Evolutionary conservation across 2,797 vertebrate genomes (phyloP).

Genomic region (Holocentrus rufus): DNA sequence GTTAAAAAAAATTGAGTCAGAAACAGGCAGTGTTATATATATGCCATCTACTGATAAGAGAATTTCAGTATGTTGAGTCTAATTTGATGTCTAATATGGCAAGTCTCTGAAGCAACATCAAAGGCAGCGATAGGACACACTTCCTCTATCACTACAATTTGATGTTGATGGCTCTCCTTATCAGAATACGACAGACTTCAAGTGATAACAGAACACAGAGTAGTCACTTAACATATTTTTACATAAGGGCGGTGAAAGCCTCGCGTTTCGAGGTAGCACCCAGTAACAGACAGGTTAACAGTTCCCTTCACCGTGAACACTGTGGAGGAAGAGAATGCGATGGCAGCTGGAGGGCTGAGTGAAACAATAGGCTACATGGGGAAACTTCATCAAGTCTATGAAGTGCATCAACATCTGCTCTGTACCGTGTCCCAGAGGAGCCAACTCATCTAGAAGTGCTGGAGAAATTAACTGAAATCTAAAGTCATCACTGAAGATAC

Average conservation of each 20-base stretch:
- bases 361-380: slow-evolving; percentile 58
- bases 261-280: slow-evolving; percentile 38
- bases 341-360: slow-evolving; percentile 63
- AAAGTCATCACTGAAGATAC: slow-evolving; percentile 37
- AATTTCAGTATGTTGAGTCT: slow-evolving; percentile 21
- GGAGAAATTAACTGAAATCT: slow-evolving; percentile 54
- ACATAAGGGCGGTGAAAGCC: slow-evolving; percentile 17
- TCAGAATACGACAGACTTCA: slow-evolving; percentile 32
- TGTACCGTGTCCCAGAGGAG: slow-evolving; percentile 35
- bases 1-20: not conserved
- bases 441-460: slow-evolving; percentile 52
- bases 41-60: slow-evolving; percentile 1
- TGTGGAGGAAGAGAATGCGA: slow-evolving; percentile 56
- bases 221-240: slow-evolving; percentile 24
- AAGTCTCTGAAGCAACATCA: slow-evolving; percentile 32
- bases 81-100: slow-evolving; percentile 14
- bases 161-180: slow-evolving; percentile 20
- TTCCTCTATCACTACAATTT: slow-evolving; percentile 27
- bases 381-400: slow-evolving; percentile 23
- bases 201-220: slow-evolving; percentile 31
- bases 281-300: slow-evolving; percentile 41
- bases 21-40: not conserved
- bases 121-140: slow-evolving; percentile 17
- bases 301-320: slow-evolving; percentile 38
- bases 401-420: slow-evolving; percentile 25